Base-by-base conservation (phyloP, 2,113 vertebrate species). In the Hippopotamus amphibius region DNA sequence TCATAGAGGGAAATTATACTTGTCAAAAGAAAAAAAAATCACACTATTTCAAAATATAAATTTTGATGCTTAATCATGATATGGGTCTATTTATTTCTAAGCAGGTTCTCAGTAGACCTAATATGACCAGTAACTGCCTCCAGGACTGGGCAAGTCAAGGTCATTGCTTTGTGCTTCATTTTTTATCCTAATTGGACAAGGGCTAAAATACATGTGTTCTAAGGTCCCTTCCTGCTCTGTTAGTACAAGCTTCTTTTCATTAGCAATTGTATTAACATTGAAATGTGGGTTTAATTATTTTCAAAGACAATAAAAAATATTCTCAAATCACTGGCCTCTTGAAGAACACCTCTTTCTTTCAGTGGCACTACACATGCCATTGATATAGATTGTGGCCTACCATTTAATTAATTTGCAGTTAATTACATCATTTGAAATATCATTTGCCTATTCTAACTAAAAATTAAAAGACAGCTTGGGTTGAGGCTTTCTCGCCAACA, bases 281-380 rank as follows among this genome's bases (percentile, higher is more conserved):
- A 97, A 98, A 96, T 96, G 90, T 88, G 55, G 65, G 59, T 97
- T 93, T 97, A 93, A 97, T 96, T 98, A 95, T 97, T 97, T 97
- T 96, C 97, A 88, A 93, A 97, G 89, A 95, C 87, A 97, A 92
- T 90, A 80, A 85, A 84, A 93, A 97, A 90, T 46, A 63, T 41
- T 72, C 77, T 90, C 92, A 90, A 92, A 68, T 68, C 57, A 33
- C 77, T 72, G 65, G 69, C 14, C 55, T 95, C 79, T 83, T 48
- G 22, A 72, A 87, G 16, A 97, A 26, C 8, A 55, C 37, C 33
- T 87, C 59, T 69, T 83, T 69, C 48, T 86, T 89, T 95, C 66
- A 74, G 15, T 21, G 33, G 37, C 26, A 88, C 21, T 61, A 74
- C 15, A 24, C 3, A 74, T 19, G 8, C 68, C 83, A 92, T 37